A percentile compares a stretch with the other conserved stretches of the same genome.
Conservation (phyloP, 2,113 vertebrate genomes). For the Vanacampus margaritifer region DNA sequence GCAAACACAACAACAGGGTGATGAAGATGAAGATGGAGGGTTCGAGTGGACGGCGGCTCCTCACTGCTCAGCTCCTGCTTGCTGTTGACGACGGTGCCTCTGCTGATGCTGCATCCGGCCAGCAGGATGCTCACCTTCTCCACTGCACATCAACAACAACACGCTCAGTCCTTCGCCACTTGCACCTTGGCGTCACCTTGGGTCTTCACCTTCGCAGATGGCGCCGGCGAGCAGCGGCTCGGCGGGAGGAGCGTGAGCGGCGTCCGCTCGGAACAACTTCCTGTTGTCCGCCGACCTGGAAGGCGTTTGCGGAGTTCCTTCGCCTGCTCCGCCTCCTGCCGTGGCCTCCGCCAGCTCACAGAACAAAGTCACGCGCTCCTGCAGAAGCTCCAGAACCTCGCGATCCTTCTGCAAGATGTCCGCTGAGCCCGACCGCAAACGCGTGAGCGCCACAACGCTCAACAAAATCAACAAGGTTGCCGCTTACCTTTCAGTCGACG, state of each 20-base stretch:
- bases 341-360: slow-evolving; percentile 79
- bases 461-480: neutral
- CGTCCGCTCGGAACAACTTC: slow-evolving; percentile 80
- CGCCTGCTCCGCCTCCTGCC: slow-evolving; percentile 46
- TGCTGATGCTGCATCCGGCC: slow-evolving; percentile 65
- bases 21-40: neutral
- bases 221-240: slow-evolving; percentile 79
- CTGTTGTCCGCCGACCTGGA: slow-evolving; percentile 58
- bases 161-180: neutral
- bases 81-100: slow-evolving; percentile 48
- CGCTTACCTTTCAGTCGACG: slow-evolving; percentile 81
- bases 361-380: slow-evolving; percentile 85
- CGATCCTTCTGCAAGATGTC: slow-evolving; percentile 86
- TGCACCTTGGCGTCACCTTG: neutral
- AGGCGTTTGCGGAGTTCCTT: slow-evolving; percentile 51
- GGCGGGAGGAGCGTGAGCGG: slow-evolving; percentile 71
- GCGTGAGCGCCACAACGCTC: neutral
- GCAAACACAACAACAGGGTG: neutral
- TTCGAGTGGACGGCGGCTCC: slow-evolving; percentile 28
- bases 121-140: slow-evolving; percentile 81
- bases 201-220: slow-evolving; percentile 75
- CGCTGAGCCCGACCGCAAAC: slow-evolving; percentile 56
- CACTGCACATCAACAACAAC: slow-evolving; percentile 64
- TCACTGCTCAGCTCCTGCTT: slow-evolving; percentile 72
- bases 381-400: slow-evolving; percentile 82